Percentiles rank a stretch among this genome's conserved stretches.
Evolutionary conservation across 2,888 invertebrate genomes (phyloP).

Genomic region (Lithosia quadra): DNA sequence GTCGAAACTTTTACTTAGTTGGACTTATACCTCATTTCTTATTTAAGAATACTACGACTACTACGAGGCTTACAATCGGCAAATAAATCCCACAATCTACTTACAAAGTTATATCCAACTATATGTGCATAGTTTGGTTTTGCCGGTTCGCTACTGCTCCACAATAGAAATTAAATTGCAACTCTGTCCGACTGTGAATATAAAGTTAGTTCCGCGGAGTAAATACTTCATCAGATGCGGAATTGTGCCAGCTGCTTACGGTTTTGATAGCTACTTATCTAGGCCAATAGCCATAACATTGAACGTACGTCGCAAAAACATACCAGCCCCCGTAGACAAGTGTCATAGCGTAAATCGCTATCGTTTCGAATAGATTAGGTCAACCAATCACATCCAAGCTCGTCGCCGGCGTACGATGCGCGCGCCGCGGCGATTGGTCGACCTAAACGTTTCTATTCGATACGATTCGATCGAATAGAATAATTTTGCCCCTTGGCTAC

Average conservation of each 20-base stretch:
- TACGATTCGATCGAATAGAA: no score
- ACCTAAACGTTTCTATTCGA: no score
- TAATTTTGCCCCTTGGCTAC: no score
- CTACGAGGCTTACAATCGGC: neutral
- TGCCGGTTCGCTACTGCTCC: neutral
- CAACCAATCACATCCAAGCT: no score
- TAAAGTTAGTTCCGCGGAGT: constrained; percentile 20
- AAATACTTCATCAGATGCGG: constrained; percentile 2
- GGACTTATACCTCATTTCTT: neutral
- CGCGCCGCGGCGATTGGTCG: no score
- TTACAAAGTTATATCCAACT: neutral
- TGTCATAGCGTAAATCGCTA: no score
- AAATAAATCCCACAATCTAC: neutral
- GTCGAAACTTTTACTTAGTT: neutral
- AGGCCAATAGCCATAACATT: neutral
- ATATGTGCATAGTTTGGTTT: neutral
- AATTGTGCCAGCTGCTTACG: neutral
- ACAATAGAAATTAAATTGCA: constrained; percentile 8
- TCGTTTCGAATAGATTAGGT: no score
- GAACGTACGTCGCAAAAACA: neutral
- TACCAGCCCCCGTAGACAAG: no score
- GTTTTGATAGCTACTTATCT: neutral
- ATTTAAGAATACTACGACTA: neutral
- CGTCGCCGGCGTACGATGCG: no score
- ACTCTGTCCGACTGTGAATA: constrained; percentile 24